phyloP scores from a whole-genome alignment of 2,797 vertebrate genomes.

The Agapornis canus region DNA sequence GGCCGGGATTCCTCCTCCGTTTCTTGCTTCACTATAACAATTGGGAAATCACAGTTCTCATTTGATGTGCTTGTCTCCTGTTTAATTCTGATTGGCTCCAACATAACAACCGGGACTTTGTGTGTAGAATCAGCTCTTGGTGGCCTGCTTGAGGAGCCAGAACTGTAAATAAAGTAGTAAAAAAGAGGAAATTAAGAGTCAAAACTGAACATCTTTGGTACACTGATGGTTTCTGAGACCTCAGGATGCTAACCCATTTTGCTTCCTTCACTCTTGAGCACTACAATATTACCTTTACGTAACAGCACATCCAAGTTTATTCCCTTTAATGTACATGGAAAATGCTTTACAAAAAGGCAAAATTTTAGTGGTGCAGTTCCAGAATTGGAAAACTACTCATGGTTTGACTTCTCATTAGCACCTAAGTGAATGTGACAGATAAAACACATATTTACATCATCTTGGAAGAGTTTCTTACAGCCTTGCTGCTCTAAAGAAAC shows the following conservation, averaged over 20 bases:
- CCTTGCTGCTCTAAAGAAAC: background rate
- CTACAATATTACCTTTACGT: background rate
- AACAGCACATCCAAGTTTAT: background rate
- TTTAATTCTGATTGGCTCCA: conserved; percentile 82
- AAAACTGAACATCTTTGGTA: background rate
- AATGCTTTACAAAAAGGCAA: background rate
- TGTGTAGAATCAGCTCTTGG: conserved; percentile 82
- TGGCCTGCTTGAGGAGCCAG: conserved; percentile 80
- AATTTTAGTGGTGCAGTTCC: background rate
- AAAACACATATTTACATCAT: background rate
- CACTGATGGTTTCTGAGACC: background rate
- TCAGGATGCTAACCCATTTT: background rate
- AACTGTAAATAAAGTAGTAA: conserved; percentile 53
- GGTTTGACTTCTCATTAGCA: background rate
- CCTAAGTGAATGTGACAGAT: rapidly evolving
- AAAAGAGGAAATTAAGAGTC: background rate
- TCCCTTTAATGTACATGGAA: background rate
- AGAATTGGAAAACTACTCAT: background rate
- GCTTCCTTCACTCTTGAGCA: background rate
- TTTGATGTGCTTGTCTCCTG: conserved; percentile 74
- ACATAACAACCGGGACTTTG: conserved; percentile 79
- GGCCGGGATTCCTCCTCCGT: conserved; percentile 71
- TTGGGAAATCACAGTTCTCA: conserved; percentile 80
- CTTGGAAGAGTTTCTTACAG: background rate
- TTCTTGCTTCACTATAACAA: conserved; percentile 83